phyloP scores from a whole-genome alignment of 2,113 vertebrate genomes.

The Cettia cetti region DNA sequence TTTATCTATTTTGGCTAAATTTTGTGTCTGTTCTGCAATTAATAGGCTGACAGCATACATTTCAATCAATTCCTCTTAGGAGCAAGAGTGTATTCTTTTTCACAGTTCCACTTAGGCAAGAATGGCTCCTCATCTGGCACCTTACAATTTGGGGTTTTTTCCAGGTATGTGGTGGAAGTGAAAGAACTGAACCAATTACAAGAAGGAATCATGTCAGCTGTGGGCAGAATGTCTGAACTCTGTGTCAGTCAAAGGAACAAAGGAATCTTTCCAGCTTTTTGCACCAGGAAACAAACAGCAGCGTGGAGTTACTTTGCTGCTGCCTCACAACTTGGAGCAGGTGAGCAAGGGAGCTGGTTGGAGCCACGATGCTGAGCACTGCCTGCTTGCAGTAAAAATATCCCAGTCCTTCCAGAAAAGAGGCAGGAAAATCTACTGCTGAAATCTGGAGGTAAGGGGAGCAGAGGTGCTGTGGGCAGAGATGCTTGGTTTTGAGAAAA shows the following conservation, averaged over 20 bases:
- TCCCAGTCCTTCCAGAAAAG: background rate
- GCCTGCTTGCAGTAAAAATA: background rate
- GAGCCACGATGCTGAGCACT: background rate
- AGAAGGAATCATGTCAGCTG: background rate
- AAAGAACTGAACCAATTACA: background rate
- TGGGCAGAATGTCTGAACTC: background rate
- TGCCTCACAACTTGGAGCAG: fast-evolving
- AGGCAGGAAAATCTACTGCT: background rate
- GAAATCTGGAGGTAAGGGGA: background rate
- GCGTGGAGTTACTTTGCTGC: background rate
- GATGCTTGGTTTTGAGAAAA: background rate
- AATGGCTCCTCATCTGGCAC: background rate
- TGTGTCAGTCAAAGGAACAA: background rate
- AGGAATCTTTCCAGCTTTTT: background rate
- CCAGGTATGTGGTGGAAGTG: background rate
- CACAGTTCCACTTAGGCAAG: background rate
- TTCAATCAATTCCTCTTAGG: background rate
- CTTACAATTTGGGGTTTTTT: background rate
- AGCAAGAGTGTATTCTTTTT: background rate
- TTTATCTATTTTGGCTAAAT: background rate
- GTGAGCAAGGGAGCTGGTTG: background rate
- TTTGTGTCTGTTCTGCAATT: background rate
- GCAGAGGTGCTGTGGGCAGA: background rate
- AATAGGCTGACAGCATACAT: background rate
- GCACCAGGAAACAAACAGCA: background rate